Conservation (phyloP, 2,888 invertebrate species). For the Hymenopus coronatus region DNA sequence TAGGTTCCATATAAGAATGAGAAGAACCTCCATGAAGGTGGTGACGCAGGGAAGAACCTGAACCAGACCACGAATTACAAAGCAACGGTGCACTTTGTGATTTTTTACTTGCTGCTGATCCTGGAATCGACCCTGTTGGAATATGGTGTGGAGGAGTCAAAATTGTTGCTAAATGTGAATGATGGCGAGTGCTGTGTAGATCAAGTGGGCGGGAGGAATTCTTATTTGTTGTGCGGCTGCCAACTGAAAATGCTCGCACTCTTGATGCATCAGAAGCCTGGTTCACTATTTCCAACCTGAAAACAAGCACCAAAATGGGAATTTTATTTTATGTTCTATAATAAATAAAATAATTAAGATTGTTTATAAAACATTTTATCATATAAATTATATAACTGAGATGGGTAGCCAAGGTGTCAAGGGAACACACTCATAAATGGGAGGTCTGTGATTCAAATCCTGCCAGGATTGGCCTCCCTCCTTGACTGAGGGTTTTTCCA, state of each 20-base stretch:
- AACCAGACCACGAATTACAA: slow-evolving; percentile 48
- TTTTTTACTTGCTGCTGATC: slow-evolving; percentile 37
- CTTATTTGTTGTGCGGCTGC: slow-evolving; percentile 59
- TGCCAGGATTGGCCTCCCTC: no score
- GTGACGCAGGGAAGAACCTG: slow-evolving; percentile 1
- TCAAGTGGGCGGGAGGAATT: slow-evolving; percentile 39
- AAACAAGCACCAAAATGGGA: slow-evolving; percentile 25
- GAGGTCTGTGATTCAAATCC: no score
- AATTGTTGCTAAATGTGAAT: slow-evolving; percentile 35
- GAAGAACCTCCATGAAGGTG: slow-evolving; percentile 47
- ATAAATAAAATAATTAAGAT: no score
- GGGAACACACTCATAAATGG: not conserved
- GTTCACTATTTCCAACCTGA: slow-evolving; percentile 43
- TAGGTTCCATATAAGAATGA: slow-evolving; percentile 50
- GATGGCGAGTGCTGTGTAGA: slow-evolving; percentile 10
- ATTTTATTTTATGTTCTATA: no score
- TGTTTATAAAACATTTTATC: no score
- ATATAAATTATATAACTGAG: not conserved
- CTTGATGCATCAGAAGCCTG: slow-evolving; percentile 48
- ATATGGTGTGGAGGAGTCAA: slow-evolving; percentile 37
- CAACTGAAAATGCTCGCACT: slow-evolving; percentile 75
- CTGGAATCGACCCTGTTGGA: slow-evolving; percentile 42
- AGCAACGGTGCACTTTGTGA: slow-evolving; percentile 65
- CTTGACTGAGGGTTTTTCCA: no score
- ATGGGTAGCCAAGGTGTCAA: not conserved